phyloP scores from a whole-genome alignment of 1,140 invertebrate genomes.

The Melitaea cinxia region DNA sequence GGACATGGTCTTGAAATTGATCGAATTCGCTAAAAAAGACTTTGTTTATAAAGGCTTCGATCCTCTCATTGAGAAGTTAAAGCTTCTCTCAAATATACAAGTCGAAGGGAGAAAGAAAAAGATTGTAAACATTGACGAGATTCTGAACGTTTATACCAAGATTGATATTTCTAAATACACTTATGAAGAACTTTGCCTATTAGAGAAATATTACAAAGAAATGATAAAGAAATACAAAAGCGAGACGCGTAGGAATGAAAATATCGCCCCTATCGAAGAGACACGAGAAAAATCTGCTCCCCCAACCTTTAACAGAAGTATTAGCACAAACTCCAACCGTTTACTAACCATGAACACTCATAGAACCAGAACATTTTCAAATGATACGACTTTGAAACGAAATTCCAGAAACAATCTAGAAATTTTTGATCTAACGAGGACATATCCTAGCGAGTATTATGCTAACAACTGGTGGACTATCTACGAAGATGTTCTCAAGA shows the following conservation, averaged over 20 bases:
- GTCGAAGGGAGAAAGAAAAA: slow-evolving; percentile 62
- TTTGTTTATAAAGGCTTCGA: slow-evolving; percentile 80
- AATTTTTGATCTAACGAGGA: slow-evolving; percentile 68
- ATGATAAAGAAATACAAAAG: slow-evolving; percentile 70
- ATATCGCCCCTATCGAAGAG: slow-evolving; percentile 45
- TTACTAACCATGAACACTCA: slow-evolving; percentile 51
- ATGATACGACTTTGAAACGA: slow-evolving; percentile 44
- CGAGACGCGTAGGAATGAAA: slow-evolving; percentile 61
- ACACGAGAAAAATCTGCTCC: slow-evolving; percentile 43
- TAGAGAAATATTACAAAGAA: slow-evolving; percentile 74
- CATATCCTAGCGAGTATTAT: slow-evolving; percentile 75
- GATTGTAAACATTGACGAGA: slow-evolving; percentile 61
- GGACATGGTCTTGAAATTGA: slow-evolving; percentile 72
- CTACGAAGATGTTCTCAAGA: slow-evolving; percentile 75
- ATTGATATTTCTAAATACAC: slow-evolving; percentile 69
- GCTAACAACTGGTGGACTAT: slow-evolving; percentile 81
- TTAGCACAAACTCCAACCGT: slow-evolving; percentile 50
- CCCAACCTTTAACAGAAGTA: slow-evolving; percentile 51
- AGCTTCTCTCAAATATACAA: slow-evolving; percentile 64
- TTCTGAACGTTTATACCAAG: slow-evolving; percentile 64
- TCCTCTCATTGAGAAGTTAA: slow-evolving; percentile 75
- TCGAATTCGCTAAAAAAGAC: slow-evolving; percentile 76
- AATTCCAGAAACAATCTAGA: slow-evolving; percentile 54
- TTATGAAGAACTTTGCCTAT: slow-evolving; percentile 68
- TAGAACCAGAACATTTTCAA: slow-evolving; percentile 40